These are phyloP conservation scores for Eidolon dupreanum DNA, from an alignment of 2,797 vertebrate genomes.

Conservation along the genomic window DNA sequence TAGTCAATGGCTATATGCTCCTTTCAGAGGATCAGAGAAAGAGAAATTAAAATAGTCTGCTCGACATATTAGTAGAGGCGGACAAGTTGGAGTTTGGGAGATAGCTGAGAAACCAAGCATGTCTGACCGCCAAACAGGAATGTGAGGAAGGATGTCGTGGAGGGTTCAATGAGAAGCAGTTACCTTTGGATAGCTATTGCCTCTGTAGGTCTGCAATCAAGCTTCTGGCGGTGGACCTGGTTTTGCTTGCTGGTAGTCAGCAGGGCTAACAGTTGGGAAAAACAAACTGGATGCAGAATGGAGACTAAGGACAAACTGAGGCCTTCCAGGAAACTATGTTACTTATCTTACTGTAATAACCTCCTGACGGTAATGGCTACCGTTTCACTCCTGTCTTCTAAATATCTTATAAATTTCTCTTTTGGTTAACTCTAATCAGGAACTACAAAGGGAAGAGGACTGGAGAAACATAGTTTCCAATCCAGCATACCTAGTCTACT, in stretches of 20 bases:
- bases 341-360: background rate
- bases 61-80: background rate
- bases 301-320: background rate
- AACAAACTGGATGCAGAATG: background rate
- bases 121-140: background rate
- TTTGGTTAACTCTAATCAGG: background rate
- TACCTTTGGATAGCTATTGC: background rate
- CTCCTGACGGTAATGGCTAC: background rate
- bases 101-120: background rate
- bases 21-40: background rate
- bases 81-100: background rate
- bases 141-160: background rate
- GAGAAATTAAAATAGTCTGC: background rate
- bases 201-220: background rate
- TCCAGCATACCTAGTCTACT: background rate
- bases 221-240: background rate
- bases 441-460: background rate
- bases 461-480: background rate
- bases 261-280: background rate
- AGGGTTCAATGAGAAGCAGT: background rate
- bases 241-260: background rate
- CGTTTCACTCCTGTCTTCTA: background rate
- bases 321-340: background rate
- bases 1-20: background rate
- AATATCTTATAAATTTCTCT: background rate